Base-by-base conservation (phyloP, 2,888 invertebrate species). In the Hydraecia micacea region DNA sequence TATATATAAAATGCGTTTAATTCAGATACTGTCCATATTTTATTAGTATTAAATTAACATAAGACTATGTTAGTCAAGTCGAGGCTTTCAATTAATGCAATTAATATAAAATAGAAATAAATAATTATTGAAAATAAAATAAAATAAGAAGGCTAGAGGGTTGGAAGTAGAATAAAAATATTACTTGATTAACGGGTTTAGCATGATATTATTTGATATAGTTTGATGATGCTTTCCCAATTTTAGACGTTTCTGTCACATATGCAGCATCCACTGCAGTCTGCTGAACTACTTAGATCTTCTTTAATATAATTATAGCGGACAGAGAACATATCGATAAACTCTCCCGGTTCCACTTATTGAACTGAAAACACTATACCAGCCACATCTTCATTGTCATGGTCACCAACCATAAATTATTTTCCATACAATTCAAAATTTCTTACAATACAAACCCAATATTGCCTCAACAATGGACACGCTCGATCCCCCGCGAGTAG, bases 401-500 rank as follows among this genome's bases (percentile, higher is more conserved):
- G 13, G 2, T 65, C 0, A 65, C 0, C 21, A 49, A 28, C 7
- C 8, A 49, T 32, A 8, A 21, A 73, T 58, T 49, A 73, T 58
- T 49, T 21, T 8, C 4, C 1, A n/a, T 28, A 63, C 3, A 66
- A 58, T 55, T 36, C 11, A 15, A 32, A 21, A n/a, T 9, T 15
- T 6, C 42, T 7, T 28, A 68, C 18, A 60, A 73, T 42, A 58
- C n/a, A 75, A 68, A 58, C 15, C 25, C 36, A 72, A 60, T 73
- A 70, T 13, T 25, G 11, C 13, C 11, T 25, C 25, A 58, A 75
- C 84, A 91, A 88, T 89, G 93, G 89, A 90, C 78, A 91, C 91
- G 79, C 75, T 55, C 72, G 66, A 66, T 46, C 78, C 73, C 62
- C 77, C 80, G 88, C 89, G 90, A 92, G 90, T 90, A 91, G 93